Conservation (phyloP, 1,140 invertebrate species). For the Hycleus phaleratus region DNA sequence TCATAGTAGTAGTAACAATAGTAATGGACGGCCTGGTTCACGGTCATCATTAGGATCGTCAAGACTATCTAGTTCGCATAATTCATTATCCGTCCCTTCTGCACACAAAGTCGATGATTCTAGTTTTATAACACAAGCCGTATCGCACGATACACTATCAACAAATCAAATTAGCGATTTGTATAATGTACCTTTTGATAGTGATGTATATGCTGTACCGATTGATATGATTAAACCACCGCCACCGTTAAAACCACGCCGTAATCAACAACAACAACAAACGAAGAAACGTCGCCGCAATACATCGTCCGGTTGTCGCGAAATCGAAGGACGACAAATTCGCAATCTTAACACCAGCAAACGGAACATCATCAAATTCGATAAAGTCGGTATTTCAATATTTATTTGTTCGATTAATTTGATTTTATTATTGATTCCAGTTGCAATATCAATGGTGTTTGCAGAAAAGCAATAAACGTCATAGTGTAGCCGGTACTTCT, state of each 20-base stretch:
- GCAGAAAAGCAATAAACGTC: constrained; percentile 37
- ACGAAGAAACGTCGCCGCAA: constrained; percentile 55
- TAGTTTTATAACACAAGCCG: constrained; percentile 76
- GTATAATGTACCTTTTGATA: constrained; percentile 79
- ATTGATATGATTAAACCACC: constrained; percentile 59
- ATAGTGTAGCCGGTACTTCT: constrained; percentile 50
- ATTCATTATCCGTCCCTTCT: constrained; percentile 63
- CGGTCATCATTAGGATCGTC: constrained; percentile 61
- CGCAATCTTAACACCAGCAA: constrained; percentile 5
- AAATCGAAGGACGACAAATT: constrained; percentile 27
- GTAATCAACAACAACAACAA: constrained; percentile 32
- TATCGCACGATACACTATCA: constrained; percentile 69
- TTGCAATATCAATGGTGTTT: constrained; percentile 10
- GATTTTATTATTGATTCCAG: not conserved
- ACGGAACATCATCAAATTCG: constrained; percentile 11
- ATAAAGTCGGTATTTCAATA: constrained; percentile 8
- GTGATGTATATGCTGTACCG: constrained; percentile 77
- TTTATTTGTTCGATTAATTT: not conserved
- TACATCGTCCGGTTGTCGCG: constrained; percentile 46
- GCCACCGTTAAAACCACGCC: constrained; percentile 51
- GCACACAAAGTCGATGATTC: constrained; percentile 68
- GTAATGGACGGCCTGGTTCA: constrained; percentile 54
- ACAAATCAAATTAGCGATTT: constrained; percentile 69
- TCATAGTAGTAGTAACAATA: too few relatives aligned
- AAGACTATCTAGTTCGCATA: constrained; percentile 70